Conservation (phyloP, 2,888 invertebrate genomes). For the Meliscaeva auricollis region DNA sequence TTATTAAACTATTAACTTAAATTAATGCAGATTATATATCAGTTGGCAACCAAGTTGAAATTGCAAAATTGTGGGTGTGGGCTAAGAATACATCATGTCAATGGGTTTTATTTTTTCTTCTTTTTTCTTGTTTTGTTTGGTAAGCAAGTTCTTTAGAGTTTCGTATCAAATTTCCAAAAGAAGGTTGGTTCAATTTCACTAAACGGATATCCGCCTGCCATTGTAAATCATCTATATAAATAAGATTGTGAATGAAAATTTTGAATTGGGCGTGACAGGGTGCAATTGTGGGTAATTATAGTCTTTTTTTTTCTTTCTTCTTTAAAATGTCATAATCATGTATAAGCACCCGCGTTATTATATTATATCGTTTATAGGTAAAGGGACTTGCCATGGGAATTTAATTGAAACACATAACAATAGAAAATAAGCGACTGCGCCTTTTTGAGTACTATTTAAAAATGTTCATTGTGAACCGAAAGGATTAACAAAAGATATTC, state of each 20-base stretch:
- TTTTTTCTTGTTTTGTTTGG: too few species aligned
- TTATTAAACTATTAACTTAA: too few species aligned
- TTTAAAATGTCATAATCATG: conserved; percentile 37
- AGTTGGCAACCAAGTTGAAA: too few species aligned
- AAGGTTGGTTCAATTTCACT: conserved; percentile 55
- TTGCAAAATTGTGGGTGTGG: conserved; percentile 49
- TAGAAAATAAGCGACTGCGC: conserved; percentile 5
- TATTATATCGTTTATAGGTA: too few species aligned
- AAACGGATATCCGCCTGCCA: conserved; percentile 68
- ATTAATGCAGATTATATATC: too few species aligned
- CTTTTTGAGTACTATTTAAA: conserved; percentile 8
- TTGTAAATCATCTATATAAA: conserved; percentile 7
- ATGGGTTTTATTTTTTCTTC: too few species aligned
- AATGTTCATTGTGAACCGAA: conserved; percentile 35
- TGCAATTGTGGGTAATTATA: conserved; percentile 23
- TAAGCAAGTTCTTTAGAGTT: conserved; percentile 50
- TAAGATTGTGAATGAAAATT: not conserved
- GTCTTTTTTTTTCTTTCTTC: not conserved
- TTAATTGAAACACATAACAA: conserved; percentile 14
- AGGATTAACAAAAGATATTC: conserved; percentile 58
- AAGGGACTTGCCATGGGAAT: too few species aligned
- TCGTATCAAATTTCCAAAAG: conserved; percentile 60
- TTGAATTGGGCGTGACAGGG: conserved; percentile 43
- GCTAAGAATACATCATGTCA: not conserved
- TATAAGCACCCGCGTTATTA: conserved; percentile 24